Evolutionary conservation across 2,113 vertebrate species (phyloP).

Genomic region (Centropus unirufus): DNA sequence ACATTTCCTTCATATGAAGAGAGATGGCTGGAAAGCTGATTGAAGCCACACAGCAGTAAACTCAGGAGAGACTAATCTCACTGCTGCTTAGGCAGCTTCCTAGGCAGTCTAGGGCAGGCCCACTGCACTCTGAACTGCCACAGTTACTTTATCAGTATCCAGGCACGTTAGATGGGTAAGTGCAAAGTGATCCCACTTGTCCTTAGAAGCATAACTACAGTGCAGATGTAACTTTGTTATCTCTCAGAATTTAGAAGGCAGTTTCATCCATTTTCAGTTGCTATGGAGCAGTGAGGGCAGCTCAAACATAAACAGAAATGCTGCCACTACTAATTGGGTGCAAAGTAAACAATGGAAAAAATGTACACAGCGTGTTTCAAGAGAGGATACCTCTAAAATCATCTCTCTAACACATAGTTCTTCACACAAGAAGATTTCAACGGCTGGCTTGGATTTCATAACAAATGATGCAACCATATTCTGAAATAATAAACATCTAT

Average conservation of each 20-base stretch:
- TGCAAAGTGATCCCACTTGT: neutral
- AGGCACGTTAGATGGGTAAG: neutral
- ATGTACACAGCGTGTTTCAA: neutral
- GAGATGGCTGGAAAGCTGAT: neutral
- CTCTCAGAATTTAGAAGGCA: neutral
- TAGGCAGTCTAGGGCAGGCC: neutral
- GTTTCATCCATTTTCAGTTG: neutral
- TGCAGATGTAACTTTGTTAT: neutral
- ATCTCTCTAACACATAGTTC: neutral
- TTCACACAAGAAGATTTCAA: neutral
- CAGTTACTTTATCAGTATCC: neutral
- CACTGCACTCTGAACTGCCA: accelerated
- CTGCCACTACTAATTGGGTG: neutral
- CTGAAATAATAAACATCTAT: neutral
- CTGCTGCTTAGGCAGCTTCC: neutral
- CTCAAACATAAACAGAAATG: accelerated
- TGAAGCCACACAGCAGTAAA: accelerated
- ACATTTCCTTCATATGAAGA: neutral
- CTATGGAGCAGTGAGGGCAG: neutral
- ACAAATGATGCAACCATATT: neutral
- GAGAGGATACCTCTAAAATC: neutral
- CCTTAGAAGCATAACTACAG: neutral
- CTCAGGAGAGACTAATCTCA: neutral
- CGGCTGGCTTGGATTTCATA: neutral
- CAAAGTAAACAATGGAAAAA: neutral